Percentiles rank a stretch among this genome's conserved stretches.
Evolutionary conservation across 1,140 invertebrate species (phyloP).

Genomic region (Calycopis cecrops): DNA sequence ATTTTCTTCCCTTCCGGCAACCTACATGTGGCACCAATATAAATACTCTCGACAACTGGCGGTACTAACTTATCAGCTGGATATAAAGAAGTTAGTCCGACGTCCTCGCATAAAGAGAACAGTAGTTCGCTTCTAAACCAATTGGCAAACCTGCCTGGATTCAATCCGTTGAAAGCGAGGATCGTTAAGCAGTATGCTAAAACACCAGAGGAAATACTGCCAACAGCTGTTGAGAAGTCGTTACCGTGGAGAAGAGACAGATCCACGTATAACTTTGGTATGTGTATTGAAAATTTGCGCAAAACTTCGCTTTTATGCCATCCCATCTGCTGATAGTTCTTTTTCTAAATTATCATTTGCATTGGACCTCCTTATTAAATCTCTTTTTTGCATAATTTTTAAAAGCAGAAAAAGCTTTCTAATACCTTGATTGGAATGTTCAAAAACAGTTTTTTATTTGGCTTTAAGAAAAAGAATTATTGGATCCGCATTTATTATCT

Average conservation of each 20-base stretch:
- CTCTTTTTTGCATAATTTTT: too few species aligned
- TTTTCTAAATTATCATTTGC: neutral
- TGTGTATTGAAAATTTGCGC: constrained; percentile 38
- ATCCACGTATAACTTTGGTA: constrained; percentile 76
- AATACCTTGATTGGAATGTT: too few species aligned
- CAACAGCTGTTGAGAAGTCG: constrained; percentile 82
- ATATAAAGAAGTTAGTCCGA: constrained; percentile 73
- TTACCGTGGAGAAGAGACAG: constrained; percentile 85
- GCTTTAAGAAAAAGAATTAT: too few species aligned
- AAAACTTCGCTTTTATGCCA: constrained; percentile 5
- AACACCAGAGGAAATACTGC: constrained; percentile 76
- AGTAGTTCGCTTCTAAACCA: constrained; percentile 80
- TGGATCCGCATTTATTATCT: too few species aligned
- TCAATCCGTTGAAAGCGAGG: constrained; percentile 79
- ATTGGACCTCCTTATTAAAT: too few species aligned
- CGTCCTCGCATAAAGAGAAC: constrained; percentile 76
- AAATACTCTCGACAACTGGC: constrained; percentile 58
- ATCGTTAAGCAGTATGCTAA: constrained; percentile 79
- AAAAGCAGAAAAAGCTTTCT: too few species aligned
- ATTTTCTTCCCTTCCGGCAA: constrained; percentile 72
- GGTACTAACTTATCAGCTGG: constrained; percentile 55
- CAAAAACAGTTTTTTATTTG: too few species aligned
- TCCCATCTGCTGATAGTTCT: neutral
- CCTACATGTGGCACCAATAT: constrained; percentile 63
- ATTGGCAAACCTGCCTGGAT: constrained; percentile 78